Percentiles rank a stretch among this genome's conserved stretches.
These are phyloP conservation scores for Mallotus villosus DNA, from an alignment of 2,797 vertebrate genomes.

Conservation along the genomic window DNA sequence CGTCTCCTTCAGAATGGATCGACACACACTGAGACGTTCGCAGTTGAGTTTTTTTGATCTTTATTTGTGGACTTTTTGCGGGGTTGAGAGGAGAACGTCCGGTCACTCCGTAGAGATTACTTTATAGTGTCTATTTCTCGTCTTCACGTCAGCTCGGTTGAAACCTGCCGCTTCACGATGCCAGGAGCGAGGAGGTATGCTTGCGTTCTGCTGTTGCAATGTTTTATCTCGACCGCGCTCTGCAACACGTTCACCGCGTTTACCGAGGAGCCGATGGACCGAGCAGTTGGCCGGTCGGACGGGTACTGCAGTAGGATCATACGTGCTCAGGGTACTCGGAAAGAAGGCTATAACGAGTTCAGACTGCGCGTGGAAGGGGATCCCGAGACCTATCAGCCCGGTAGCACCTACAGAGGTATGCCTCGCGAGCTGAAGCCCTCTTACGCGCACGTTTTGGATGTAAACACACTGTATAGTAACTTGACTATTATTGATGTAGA, in stretches of 20 bases:
- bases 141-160: constrained; percentile 34
- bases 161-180: constrained; percentile 58
- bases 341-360: constrained; percentile 91
- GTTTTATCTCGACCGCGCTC: constrained; percentile 73
- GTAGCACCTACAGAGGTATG: constrained; percentile 92
- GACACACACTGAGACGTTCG: constrained; percentile 44
- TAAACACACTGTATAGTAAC: neutral
- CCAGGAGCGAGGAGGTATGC: constrained; percentile 64
- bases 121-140: constrained; percentile 1
- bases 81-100: constrained; percentile 13
- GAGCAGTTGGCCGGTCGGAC: constrained; percentile 84
- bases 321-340: constrained; percentile 84
- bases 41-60: constrained; percentile 48
- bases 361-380: constrained; percentile 94
- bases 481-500: no score
- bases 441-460: constrained; percentile 22
- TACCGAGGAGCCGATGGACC: constrained; percentile 89
- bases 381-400: constrained; percentile 92
- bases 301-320: constrained; percentile 93
- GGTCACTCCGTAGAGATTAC: neutral
- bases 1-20: constrained; percentile 61
- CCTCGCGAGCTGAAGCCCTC: neutral
- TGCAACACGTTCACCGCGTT: constrained; percentile 76
- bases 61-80: constrained; percentile 33
- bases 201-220: constrained; percentile 73